Conservation (phyloP, 1,140 invertebrate genomes). For the Bursaphelenchus mucronatus region DNA sequence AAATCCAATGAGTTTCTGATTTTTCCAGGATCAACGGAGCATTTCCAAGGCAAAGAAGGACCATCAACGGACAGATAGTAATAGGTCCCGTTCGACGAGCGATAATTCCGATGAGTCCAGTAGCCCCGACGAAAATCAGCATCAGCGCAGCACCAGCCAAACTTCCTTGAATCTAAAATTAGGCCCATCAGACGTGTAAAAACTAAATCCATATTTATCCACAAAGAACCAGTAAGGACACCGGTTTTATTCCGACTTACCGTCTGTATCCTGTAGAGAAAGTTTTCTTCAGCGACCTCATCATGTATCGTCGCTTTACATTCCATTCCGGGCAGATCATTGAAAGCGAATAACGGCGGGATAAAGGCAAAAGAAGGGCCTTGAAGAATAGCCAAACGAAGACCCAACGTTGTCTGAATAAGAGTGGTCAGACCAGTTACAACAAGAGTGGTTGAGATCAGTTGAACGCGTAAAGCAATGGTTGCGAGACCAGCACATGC, state of each 20-base stretch:
- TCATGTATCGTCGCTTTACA: slow-evolving; percentile 27
- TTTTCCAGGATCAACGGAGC: slow-evolving; percentile 58
- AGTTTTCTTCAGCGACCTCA: slow-evolving; percentile 31
- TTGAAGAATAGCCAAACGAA: slow-evolving; percentile 27
- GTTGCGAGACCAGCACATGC: slow-evolving; percentile 25
- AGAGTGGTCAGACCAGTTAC: slow-evolving; percentile 29
- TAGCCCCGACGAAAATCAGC: slow-evolving; percentile 61
- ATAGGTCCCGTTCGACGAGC: slow-evolving; percentile 59
- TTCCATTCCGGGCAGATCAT: slow-evolving; percentile 26
- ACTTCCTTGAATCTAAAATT: slow-evolving; percentile 37
- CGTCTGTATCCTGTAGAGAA: slow-evolving; percentile 24
- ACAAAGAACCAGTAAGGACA: background rate
- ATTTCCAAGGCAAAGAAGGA: slow-evolving; percentile 60
- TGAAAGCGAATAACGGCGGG: slow-evolving; percentile 30
- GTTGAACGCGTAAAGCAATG: slow-evolving; percentile 26
- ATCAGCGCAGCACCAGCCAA: slow-evolving; percentile 55
- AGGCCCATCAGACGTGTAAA: background rate
- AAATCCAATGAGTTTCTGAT: slow-evolving; percentile 50
- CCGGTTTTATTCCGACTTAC: slow-evolving; percentile 12
- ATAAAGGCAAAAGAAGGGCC: slow-evolving; percentile 32
- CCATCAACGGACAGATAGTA: slow-evolving; percentile 51
- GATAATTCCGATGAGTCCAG: slow-evolving; percentile 61
- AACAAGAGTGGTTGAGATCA: slow-evolving; percentile 30
- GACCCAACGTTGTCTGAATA: slow-evolving; percentile 32
- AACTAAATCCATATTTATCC: background rate